A percentile compares a stretch with the other conserved stretches of the same genome.
phyloP scores from a whole-genome alignment of 2,113 vertebrate genomes.

The Eulacestoma nigropectus region DNA sequence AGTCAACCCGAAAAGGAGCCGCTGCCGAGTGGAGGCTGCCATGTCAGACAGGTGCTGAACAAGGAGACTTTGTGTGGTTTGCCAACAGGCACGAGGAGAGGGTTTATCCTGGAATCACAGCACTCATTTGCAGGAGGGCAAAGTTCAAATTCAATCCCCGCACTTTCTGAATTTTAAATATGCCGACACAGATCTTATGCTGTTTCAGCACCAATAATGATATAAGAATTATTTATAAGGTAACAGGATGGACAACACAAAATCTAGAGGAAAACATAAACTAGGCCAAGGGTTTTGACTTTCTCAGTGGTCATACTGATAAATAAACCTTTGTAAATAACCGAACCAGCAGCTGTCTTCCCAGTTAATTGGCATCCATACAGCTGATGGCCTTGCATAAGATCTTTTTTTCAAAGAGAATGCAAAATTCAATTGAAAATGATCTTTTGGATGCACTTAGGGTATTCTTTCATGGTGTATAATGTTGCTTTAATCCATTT shows the following conservation, averaged over 20 bases:
- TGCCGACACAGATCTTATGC: accelerated
- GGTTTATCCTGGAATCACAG: background rate
- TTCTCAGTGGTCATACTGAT: background rate
- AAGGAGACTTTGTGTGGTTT: background rate
- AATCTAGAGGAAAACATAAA: background rate
- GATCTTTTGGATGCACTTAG: background rate
- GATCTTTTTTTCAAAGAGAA: background rate
- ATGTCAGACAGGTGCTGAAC: background rate
- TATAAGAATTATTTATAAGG: background rate
- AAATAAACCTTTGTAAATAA: background rate
- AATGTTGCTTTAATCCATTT: background rate
- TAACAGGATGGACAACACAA: background rate
- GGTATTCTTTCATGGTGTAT: background rate
- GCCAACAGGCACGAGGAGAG: background rate
- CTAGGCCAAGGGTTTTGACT: background rate
- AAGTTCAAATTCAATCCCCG: background rate
- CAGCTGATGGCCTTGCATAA: background rate
- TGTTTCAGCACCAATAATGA: background rate
- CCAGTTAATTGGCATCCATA: background rate
- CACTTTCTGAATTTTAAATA: conserved; percentile 6
- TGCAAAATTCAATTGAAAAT: background rate
- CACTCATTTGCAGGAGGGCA: background rate
- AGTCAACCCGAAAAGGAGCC: accelerated
- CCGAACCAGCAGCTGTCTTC: background rate
- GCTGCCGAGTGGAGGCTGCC: accelerated